Base-by-base conservation (phyloP, 2,113 vertebrate genomes). In the Taxidea taxus region DNA sequence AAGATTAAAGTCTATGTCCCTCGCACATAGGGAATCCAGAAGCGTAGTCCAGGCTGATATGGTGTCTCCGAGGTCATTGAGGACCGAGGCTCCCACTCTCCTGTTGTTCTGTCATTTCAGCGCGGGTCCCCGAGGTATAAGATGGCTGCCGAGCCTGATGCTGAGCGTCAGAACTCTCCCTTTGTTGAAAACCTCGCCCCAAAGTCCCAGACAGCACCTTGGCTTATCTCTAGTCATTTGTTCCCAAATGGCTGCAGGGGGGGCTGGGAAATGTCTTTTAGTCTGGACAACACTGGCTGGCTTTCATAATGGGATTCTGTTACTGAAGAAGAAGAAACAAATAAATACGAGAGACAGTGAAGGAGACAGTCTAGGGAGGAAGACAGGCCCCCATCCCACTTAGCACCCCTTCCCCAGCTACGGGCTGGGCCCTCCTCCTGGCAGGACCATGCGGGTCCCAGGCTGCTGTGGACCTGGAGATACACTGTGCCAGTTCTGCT, bases 401-500 rank as follows among this genome's bases (percentile, higher is more conserved):
- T 44, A 49, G 0, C 54, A 14, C 7, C 4, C 18, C 9, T 25
- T 23, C 13, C 8, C 37, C 54, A 4, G 1, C 56, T 10, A 27
- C 14, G 16, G 42, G 42, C 29, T 15, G 16, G 31, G 64, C 15
- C 31, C 18, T 4, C 0, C 12, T 34, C 42, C 94, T 34, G 25
- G 37, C 47, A 39, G n/a, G n/a, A 13, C 51, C 49, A 6, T 0
- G 4, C 0, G 11, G 75, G 75, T 10, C 49, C 27, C 20, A 60
- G 20, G 20, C 66, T 29, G 16, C 64, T 7, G 6, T 1, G 80
- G 21, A 31, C 60, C 54, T 27, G 14, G 44, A 7, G 21, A 5
- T 25, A 31, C 31, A 4, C 20, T 1, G 16, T 27, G 1, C 0
- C 29, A 44, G 58, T 7, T 27, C 9, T 6, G 49, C 64, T 37